Evolutionary conservation across 2,113 vertebrate species (phyloP).

Genomic region (Atherinomorus stipes): DNA sequence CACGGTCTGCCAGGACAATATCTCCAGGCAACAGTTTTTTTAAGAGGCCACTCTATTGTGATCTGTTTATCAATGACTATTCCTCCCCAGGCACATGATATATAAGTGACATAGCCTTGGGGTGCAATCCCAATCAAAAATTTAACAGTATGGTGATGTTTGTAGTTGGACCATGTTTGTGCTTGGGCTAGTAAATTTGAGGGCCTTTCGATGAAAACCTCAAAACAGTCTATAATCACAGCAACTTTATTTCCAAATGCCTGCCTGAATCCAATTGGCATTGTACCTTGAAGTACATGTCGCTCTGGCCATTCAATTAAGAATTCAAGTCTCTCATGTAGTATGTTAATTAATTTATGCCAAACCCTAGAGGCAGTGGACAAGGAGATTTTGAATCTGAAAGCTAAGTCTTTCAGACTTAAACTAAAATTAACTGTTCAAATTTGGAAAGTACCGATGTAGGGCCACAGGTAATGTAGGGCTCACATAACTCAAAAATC

Average conservation of each 20-base stretch:
- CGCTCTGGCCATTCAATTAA: not conserved
- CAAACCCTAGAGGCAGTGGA: no score
- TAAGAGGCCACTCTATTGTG: not conserved
- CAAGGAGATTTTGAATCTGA: no score
- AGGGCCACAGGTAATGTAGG: no score
- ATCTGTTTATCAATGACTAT: not conserved
- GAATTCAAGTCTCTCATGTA: no score
- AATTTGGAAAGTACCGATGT: no score
- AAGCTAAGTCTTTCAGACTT: no score
- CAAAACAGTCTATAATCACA: not conserved
- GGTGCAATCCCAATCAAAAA: not conserved
- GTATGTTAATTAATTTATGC: no score
- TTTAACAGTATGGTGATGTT: not conserved
- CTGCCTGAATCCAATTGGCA: not conserved
- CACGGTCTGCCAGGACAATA: not conserved
- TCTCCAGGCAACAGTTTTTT: not conserved
- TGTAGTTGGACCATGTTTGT: not conserved
- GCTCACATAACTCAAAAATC: no score
- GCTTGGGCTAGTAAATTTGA: not conserved
- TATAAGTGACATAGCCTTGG: not conserved
- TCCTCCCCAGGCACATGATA: not conserved
- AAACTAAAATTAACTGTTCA: no score
- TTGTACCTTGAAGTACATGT: conserved; percentile 1
- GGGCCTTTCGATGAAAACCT: not conserved
- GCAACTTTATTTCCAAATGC: not conserved